These are phyloP conservation scores for Drosophila kikkawai DNA, from an alignment of 1,140 invertebrate genomes.

Conservation along the genomic window DNA sequence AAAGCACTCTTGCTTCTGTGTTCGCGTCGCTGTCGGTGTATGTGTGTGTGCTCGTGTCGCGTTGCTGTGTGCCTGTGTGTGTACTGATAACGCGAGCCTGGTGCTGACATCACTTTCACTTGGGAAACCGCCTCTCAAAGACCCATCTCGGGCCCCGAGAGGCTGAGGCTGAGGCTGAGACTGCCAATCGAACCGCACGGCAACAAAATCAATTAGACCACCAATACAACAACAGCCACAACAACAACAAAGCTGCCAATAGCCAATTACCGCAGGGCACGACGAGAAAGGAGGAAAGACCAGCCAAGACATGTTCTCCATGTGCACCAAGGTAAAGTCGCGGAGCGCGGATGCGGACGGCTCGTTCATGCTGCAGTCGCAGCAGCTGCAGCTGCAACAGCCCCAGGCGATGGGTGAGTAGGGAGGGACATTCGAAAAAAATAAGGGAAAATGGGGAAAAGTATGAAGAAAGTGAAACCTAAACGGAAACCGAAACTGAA, in stretches of 20 bases:
- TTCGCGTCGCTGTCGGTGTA: constrained; percentile 14
- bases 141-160: constrained; percentile 24
- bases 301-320: constrained; percentile 75
- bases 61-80: constrained; percentile 17
- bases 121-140: constrained; percentile 25
- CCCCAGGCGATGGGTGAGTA: constrained; percentile 76
- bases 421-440: neutral
- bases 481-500: constrained; percentile 32
- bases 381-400: constrained; percentile 63
- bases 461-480: constrained; percentile 35
- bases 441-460: neutral
- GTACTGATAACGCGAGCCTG: constrained; percentile 53
- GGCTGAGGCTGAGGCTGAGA: constrained; percentile 25
- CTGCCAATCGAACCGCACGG: constrained; percentile 38
- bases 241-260: constrained; percentile 62
- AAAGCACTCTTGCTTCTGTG: constrained; percentile 44
- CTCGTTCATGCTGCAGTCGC: constrained; percentile 50
- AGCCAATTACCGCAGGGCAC: constrained; percentile 33
- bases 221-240: constrained; percentile 21
- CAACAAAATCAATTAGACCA: constrained; percentile 64
- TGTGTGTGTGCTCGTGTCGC: constrained; percentile 18
- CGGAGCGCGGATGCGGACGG: constrained; percentile 64
- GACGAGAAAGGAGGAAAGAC: neutral
- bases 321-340: constrained; percentile 82
- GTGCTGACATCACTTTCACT: constrained; percentile 70